A percentile compares a stretch with the other conserved stretches of the same genome.
Evolutionary conservation across 2,888 invertebrate species (phyloP).

Genomic region (Agrotis segetum): DNA sequence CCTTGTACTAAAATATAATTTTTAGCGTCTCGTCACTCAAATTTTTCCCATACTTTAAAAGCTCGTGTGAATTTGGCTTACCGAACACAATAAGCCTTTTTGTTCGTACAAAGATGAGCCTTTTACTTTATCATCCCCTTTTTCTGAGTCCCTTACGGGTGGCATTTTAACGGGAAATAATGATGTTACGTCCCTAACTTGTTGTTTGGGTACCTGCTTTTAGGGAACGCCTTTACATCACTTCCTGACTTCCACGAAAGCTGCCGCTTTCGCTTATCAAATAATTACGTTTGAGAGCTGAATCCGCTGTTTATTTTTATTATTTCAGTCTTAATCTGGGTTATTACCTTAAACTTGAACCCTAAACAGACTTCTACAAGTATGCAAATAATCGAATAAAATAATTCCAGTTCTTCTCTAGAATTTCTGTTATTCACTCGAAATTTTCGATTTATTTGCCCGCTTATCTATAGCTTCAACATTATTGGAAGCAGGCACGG

Average conservation of each 20-base stretch:
- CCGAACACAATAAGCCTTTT: slow-evolving; percentile 83
- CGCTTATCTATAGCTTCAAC: slow-evolving; percentile 42
- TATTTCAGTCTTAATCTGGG: not conserved
- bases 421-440: slow-evolving; percentile 38
- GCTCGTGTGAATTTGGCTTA: slow-evolving; percentile 76
- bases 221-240: slow-evolving; percentile 43
- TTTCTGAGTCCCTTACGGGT: slow-evolving; percentile 70
- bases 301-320: not conserved
- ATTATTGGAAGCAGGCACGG: slow-evolving; percentile 37
- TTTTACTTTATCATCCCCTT: slow-evolving; percentile 79
- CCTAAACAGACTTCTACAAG: slow-evolving; percentile 15
- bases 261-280: slow-evolving; percentile 15
- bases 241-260: slow-evolving; percentile 43
- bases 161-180: slow-evolving; percentile 81
- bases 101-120: slow-evolving; percentile 77
- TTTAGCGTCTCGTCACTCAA: slow-evolving; percentile 20
- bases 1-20: slow-evolving; percentile 12
- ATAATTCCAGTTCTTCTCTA: slow-evolving; percentile 26
- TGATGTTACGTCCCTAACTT: slow-evolving; percentile 72
- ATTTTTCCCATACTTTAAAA: slow-evolving; percentile 60
- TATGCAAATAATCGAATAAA: slow-evolving; percentile 7
- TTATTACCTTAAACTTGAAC: slow-evolving; percentile 7
- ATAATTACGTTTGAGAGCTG: not conserved
- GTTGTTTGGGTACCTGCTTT: slow-evolving; percentile 61
- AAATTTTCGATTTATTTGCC: slow-evolving; percentile 44